These are phyloP conservation scores for Galerucella nymphaeae DNA, from an alignment of 2,888 invertebrate species.

Conservation along the genomic window DNA sequence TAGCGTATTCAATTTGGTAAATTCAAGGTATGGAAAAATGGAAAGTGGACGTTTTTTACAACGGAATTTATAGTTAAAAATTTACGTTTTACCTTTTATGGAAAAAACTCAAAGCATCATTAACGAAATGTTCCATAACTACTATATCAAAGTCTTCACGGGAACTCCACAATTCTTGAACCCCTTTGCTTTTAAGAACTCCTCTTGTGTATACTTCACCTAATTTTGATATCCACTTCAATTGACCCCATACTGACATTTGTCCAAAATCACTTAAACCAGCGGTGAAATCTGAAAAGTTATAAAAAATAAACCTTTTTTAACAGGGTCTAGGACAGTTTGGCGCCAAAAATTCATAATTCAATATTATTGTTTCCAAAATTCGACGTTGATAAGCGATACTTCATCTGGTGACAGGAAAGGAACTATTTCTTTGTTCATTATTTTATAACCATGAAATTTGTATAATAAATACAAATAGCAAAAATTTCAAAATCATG, in stretches of 20 bases:
- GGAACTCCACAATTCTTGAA: constrained; percentile 52
- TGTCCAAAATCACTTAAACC: constrained; percentile 21
- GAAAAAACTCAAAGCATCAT: constrained; percentile 48
- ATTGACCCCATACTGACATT: constrained; percentile 17
- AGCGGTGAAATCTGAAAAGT: constrained; percentile 3
- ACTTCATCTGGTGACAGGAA: no score
- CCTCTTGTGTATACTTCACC: constrained; percentile 21
- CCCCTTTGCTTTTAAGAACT: constrained; percentile 44
- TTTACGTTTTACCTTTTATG: constrained; percentile 16
- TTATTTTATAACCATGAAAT: no score
- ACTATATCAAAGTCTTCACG: constrained; percentile 54
- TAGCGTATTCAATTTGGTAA: constrained; percentile 50
- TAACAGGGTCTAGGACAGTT: no score
- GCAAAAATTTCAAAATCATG: no score
- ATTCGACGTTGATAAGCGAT: no score
- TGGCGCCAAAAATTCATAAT: no score
- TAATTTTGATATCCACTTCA: constrained; percentile 13
- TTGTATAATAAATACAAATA: no score
- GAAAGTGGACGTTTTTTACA: background rate
- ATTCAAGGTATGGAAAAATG: constrained; percentile 45
- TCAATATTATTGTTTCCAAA: no score
- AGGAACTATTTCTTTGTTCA: no score
- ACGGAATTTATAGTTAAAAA: background rate
- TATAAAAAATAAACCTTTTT: background rate
- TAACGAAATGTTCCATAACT: constrained; percentile 54